These are phyloP conservation scores for Radopholus similis DNA, from an alignment of 1,140 invertebrate genomes.

Conservation along the genomic window DNA sequence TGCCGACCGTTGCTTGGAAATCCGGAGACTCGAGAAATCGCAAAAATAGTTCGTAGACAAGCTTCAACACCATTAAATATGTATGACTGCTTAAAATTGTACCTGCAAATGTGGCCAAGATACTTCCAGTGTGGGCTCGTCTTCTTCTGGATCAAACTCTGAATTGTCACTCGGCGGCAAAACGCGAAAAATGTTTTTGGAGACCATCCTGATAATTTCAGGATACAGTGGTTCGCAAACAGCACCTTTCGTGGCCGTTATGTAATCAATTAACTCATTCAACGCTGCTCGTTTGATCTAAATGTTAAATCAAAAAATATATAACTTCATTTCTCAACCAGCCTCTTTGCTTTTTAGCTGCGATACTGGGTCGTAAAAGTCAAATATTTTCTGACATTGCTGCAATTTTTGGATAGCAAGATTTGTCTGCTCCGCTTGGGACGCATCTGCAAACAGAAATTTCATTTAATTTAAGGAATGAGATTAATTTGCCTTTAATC, in stretches of 20 bases:
- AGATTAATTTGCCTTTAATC: slow-evolving; percentile 48
- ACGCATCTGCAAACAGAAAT: slow-evolving; percentile 72
- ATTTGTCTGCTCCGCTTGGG: slow-evolving; percentile 64
- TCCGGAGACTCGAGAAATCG: slow-evolving; percentile 57
- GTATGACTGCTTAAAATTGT: background rate
- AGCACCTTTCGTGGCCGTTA: slow-evolving; percentile 57
- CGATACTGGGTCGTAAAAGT: slow-evolving; percentile 61
- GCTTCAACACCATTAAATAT: slow-evolving; percentile 27
- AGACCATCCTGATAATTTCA: slow-evolving; percentile 61
- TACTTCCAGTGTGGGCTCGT: slow-evolving; percentile 59
- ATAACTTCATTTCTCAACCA: slow-evolving; percentile 13
- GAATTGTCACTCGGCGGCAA: slow-evolving; percentile 57
- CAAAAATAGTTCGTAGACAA: slow-evolving; percentile 59
- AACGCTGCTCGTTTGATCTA: slow-evolving; percentile 61
- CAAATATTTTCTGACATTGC: slow-evolving; percentile 66
- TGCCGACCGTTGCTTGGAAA: slow-evolving; percentile 55
- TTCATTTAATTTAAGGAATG: background rate
- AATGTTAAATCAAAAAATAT: slow-evolving; percentile 18
- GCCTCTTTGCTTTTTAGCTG: slow-evolving; percentile 66
- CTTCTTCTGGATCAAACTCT: slow-evolving; percentile 59
- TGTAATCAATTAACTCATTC: slow-evolving; percentile 61
- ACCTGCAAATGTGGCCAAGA: slow-evolving; percentile 60
- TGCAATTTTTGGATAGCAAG: slow-evolving; percentile 65
- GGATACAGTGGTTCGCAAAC: slow-evolving; percentile 60
- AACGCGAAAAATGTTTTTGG: slow-evolving; percentile 57